These are phyloP conservation scores for Petrolisthes cinctipes DNA, from an alignment of 2,888 invertebrate genomes.

Conservation along the genomic window DNA sequence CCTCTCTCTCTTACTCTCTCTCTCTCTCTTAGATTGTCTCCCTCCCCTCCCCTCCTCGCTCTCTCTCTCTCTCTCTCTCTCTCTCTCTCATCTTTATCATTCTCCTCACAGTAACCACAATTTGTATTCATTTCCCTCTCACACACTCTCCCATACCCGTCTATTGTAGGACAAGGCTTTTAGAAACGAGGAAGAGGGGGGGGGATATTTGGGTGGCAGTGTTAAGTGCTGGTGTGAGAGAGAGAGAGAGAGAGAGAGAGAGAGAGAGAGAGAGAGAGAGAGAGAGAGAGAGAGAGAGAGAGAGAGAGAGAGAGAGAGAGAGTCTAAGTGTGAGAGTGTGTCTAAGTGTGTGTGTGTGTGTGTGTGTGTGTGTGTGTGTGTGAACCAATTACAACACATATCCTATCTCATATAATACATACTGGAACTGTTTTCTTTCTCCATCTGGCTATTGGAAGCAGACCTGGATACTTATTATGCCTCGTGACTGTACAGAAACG, in stretches of 20 bases:
- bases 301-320: slow-evolving; percentile 7
- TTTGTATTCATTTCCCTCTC: neutral
- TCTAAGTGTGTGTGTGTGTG: neutral
- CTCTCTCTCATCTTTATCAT: neutral
- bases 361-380: too few species aligned
- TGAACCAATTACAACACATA: too few species aligned
- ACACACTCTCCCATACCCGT: neutral
- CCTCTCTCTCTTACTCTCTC: neutral
- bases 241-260: neutral
- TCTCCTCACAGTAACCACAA: neutral
- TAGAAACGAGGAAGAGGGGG: neutral
- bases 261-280: slow-evolving; percentile 7
- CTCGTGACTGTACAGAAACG: too few species aligned
- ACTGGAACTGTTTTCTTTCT: too few species aligned
- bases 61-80: neutral
- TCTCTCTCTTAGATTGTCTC: neutral
- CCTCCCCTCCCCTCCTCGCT: neutral
- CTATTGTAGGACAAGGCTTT: neutral
- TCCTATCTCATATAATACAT: too few species aligned
- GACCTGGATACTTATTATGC: too few species aligned
- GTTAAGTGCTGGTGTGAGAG: neutral
- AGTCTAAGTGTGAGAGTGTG: neutral
- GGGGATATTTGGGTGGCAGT: neutral
- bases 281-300: slow-evolving; percentile 7
- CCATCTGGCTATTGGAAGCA: too few species aligned